Evolutionary conservation across 2,113 vertebrate genomes (phyloP).

Genomic region (Cervus canadensis): DNA sequence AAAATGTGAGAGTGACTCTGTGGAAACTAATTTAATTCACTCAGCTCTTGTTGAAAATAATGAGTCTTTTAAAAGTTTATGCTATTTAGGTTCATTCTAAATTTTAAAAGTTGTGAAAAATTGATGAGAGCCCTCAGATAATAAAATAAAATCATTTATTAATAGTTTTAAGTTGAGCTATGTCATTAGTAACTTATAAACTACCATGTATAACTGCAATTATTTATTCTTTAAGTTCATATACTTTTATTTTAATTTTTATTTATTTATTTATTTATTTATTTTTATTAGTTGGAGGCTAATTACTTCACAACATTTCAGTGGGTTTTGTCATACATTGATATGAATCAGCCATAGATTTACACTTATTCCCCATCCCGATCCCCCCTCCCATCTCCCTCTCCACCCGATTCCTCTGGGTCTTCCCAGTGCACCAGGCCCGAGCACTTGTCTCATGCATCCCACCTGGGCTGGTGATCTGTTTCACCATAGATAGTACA

Average conservation of each 20-base stretch:
- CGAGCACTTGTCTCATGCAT: too few species aligned
- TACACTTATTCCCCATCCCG: too few species aligned
- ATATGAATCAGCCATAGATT: too few species aligned
- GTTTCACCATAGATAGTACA: too few species aligned
- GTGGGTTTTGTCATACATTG: too few species aligned
- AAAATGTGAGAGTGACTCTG: neutral
- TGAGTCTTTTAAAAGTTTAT: neutral
- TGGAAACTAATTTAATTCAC: neutral
- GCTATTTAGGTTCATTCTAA: neutral
- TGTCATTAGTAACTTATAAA: neutral
- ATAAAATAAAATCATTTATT: neutral
- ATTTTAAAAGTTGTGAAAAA: slow-evolving; percentile 23
- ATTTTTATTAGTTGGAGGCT: too few species aligned
- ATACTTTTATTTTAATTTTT: neutral
- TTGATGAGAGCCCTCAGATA: neutral
- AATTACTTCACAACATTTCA: too few species aligned
- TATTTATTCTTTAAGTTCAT: neutral
- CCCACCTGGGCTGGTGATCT: too few species aligned
- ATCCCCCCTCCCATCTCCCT: too few species aligned
- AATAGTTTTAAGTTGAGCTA: neutral
- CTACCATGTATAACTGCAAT: neutral
- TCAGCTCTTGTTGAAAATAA: neutral
- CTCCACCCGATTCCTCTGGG: too few species aligned
- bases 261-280: too few species aligned
- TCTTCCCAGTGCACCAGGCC: too few species aligned